These are phyloP conservation scores for Megalurothrips usitatus DNA, from an alignment of 2,888 invertebrate species.

Conservation along the genomic window DNA sequence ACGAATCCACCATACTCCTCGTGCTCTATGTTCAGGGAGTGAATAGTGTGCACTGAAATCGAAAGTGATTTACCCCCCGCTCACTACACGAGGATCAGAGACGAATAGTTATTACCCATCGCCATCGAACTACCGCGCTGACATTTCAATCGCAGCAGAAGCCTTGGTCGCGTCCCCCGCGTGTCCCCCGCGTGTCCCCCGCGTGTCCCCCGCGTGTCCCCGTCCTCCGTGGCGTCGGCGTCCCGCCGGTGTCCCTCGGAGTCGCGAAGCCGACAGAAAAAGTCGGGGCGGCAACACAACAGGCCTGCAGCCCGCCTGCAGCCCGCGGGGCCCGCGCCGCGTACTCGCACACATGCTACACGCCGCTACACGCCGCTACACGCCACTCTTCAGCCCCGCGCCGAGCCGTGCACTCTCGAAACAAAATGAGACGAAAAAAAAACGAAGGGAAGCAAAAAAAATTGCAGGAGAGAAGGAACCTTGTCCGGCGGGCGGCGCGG, in stretches of 20 bases:
- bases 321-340: not conserved
- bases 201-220: not conserved
- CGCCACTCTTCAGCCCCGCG: not conserved
- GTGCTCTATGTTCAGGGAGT: no score
- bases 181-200: no score
- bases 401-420: not conserved
- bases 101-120: no score
- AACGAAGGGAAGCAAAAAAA: not conserved
- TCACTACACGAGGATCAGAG: no score
- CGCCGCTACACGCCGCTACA: slow-evolving; percentile 10
- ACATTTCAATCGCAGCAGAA: no score
- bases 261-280: not conserved
- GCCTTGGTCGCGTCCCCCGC: no score
- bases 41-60: no score
- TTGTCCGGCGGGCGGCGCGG: not conserved
- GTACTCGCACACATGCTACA: not conserved
- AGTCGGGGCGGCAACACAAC: not conserved
- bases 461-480: not conserved
- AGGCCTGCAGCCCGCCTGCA: not conserved
- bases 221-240: no score
- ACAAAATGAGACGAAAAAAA: not conserved
- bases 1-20: no score
- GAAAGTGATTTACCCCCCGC: no score
- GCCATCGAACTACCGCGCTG: no score
- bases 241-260: not conserved